A percentile compares a stretch with the other conserved stretches of the same genome.
Conservation (phyloP, 2,888 invertebrate species). For the Apotomis capreana region DNA sequence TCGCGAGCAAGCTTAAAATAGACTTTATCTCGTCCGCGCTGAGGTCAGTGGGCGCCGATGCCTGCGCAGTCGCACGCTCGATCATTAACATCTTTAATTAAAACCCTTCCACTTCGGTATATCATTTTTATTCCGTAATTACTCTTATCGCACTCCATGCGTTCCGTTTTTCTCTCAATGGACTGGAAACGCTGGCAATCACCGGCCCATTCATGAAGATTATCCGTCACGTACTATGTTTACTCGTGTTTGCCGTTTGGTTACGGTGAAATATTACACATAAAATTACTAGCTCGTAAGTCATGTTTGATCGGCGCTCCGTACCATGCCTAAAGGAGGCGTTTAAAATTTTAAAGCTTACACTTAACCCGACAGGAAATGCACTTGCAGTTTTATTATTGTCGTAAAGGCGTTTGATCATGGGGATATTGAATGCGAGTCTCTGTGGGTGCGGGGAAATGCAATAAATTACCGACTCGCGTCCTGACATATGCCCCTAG, state of each 20-base stretch:
- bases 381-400: conserved; percentile 58
- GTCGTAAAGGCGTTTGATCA: conserved; percentile 66
- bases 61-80: conserved; percentile 64
- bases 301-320: conserved; percentile 31
- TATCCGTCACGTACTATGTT: conserved; percentile 37
- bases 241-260: conserved; percentile 39
- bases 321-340: conserved; percentile 22
- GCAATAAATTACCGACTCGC: conserved; percentile 65
- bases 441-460: conserved; percentile 59
- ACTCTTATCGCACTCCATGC: conserved; percentile 51
- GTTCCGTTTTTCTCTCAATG: conserved; percentile 44
- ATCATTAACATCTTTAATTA: conserved; percentile 72
- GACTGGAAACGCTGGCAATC: conserved; percentile 39
- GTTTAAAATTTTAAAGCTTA: conserved; percentile 48
- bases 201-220: conserved; percentile 42
- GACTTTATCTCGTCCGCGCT: conserved; percentile 77
- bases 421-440: conserved; percentile 60
- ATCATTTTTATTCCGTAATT: conserved; percentile 58
- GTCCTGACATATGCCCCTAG: conserved; percentile 56
- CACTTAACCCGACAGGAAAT: conserved; percentile 51
- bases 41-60: conserved; percentile 76
- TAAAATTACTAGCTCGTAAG: conserved; percentile 13
- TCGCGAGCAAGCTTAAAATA: conserved; percentile 75
- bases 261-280: conserved; percentile 21
- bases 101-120: conserved; percentile 58